Evolutionary conservation across 2,888 invertebrate genomes (phyloP), one percentile per base, ranked within the genome.

Genomic region (Acrocera orbiculus): DNA sequence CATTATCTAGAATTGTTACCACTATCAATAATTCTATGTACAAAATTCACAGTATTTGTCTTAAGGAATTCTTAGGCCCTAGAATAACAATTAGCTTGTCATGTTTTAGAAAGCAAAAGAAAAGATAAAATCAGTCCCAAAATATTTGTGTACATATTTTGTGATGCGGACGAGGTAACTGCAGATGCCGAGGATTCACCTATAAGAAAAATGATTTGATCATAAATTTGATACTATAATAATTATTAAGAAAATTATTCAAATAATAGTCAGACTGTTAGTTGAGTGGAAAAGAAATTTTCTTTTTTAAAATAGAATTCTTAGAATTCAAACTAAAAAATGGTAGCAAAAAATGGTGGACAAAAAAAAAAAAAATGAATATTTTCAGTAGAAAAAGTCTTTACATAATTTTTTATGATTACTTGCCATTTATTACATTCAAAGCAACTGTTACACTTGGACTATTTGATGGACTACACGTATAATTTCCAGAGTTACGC

Each of bases 391-490:
- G n/a, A n/a, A n/a, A n/a, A n/a, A n/a, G n/a, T n/a, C n/a, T n/a
- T n/a, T n/a, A n/a, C n/a, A n/a, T n/a, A n/a, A n/a, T n/a, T n/a
- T n/a, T n/a, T n/a, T n/a, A n/a, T n/a, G n/a, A n/a, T n/a, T n/a
- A 61, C 70, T 70, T 61, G 87, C 89, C 87, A 64, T 85, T 87
- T 52, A 89, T 74, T 48, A 90, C 86, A 64, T 89, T 87, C 50
- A 89, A 73, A 56, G 82, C 73, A 44, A 87, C 83, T 58, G 81
- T 85, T 48, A 86, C 83, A 46, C 82, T 79, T 64, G 83, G 80
- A 47, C 86, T 74, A 65, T 92, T 95, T 52, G 85, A 85, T 48
- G 95, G 92, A 54, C 82, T 76, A 67, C 93, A 90, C 44, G 92
- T 90, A 68, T 95, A 98, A 66, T 86, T 86, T 52, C 86, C 61